A percentile compares a stretch with the other conserved stretches of the same genome.
Conservation (phyloP, 1,140 invertebrate genomes). For the Pseudomyrmex flavicornis region DNA sequence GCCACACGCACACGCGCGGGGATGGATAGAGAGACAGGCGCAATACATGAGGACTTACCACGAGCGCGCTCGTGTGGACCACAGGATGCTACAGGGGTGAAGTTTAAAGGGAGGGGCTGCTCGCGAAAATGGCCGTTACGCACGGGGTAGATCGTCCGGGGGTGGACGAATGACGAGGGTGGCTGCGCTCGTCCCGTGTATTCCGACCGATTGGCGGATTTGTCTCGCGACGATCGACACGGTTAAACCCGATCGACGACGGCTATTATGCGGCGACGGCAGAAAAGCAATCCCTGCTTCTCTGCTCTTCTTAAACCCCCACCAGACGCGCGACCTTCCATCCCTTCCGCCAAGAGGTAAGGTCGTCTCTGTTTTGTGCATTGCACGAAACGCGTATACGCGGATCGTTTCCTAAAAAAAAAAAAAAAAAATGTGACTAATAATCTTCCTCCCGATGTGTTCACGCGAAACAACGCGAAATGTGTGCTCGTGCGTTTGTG, state of each 20-base stretch:
- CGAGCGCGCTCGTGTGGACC: conserved; percentile 62
- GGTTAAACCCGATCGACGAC: conserved; percentile 73
- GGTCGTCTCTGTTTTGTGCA: conserved; percentile 52
- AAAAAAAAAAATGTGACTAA: background rate
- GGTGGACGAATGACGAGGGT: conserved; percentile 74
- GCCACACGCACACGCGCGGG: background rate
- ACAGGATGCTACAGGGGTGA: conserved; percentile 64
- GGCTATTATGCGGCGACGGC: conserved; percentile 77
- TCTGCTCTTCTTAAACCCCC: conserved; percentile 74
- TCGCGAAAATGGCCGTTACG: conserved; percentile 79
- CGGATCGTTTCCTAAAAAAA: background rate
- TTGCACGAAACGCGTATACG: conserved; percentile 14
- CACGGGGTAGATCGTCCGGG: conserved; percentile 76
- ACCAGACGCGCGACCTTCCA: conserved; percentile 69
- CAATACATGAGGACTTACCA: conserved; percentile 43
- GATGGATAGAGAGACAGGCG: conserved; percentile 27
- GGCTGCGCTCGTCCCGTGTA: conserved; percentile 66
- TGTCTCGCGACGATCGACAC: conserved; percentile 75
- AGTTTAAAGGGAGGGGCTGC: conserved; percentile 81
- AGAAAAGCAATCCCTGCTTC: conserved; percentile 69
- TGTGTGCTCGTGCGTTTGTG: background rate
- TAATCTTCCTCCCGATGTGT: background rate
- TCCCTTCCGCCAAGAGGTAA: conserved; percentile 74
- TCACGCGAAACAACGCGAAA: background rate
- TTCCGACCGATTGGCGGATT: conserved; percentile 74